A percentile compares a stretch with the other conserved stretches of the same genome.
Conservation (phyloP, 2,113 vertebrate species). For the Erythrocebus patas region DNA sequence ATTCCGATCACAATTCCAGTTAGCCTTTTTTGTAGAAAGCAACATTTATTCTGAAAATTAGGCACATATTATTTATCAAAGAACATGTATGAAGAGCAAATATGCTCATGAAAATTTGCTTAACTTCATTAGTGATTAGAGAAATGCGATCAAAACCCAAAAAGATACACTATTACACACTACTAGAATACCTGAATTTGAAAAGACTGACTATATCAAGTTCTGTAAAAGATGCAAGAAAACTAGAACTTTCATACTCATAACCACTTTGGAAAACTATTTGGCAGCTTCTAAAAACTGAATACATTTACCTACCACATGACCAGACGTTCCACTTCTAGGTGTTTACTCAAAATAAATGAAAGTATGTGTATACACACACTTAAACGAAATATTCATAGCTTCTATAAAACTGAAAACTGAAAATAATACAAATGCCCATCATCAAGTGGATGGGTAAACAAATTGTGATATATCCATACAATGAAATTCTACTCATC, state of each 20-base stretch:
- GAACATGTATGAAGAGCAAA: neutral
- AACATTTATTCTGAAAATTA: neutral
- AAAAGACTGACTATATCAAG: neutral
- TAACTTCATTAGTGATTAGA: neutral
- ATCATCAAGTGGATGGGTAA: neutral
- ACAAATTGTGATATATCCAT: neutral
- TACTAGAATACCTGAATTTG: neutral
- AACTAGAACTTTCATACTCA: neutral
- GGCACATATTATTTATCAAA: neutral
- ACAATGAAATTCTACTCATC: neutral
- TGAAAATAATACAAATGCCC: neutral
- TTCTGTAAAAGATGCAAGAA: neutral
- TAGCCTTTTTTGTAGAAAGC: neutral
- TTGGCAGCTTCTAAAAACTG: neutral
- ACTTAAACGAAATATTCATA: neutral
- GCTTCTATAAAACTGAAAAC: neutral
- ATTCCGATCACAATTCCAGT: neutral
- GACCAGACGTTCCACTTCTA: neutral
- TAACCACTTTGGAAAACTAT: neutral
- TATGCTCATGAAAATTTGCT: neutral
- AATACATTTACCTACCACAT: neutral
- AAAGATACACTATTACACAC: neutral
- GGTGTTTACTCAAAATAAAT: neutral
- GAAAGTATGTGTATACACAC: neutral
- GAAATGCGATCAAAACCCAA: neutral